phyloP scores from a whole-genome alignment of 2,797 vertebrate species.

The Ambastaia sidthimunki region DNA sequence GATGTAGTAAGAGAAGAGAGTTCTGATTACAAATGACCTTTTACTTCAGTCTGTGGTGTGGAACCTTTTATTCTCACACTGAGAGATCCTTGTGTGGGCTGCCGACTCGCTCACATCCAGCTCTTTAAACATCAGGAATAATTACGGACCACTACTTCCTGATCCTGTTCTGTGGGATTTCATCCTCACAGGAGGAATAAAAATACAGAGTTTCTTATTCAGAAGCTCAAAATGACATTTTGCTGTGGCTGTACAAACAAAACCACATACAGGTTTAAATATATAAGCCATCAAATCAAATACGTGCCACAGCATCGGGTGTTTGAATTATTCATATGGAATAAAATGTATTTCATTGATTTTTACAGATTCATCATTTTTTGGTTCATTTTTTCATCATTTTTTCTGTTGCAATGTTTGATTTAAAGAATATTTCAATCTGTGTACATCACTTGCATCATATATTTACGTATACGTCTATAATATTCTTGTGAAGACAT shows the following conservation, averaged over 20 bases:
- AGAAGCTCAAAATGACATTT: conserved; percentile 17
- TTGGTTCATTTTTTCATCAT: too few relatives aligned
- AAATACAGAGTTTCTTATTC: conserved; percentile 12
- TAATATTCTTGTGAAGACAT: background rate
- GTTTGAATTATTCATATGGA: background rate
- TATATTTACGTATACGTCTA: background rate
- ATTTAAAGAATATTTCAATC: too few relatives aligned
- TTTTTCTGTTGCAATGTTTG: background rate
- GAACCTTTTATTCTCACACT: conserved; percentile 69
- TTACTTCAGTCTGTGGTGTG: conserved; percentile 69
- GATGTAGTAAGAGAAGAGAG: conserved; percentile 57
- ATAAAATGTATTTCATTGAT: background rate
- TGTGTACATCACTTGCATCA: too few relatives aligned
- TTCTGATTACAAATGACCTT: conserved; percentile 78
- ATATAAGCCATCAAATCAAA: conserved; percentile 20
- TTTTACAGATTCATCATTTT: background rate
- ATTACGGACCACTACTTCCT: conserved; percentile 70
- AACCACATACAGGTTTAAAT: background rate
- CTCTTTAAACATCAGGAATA: conserved; percentile 75
- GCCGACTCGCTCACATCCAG: conserved; percentile 68
- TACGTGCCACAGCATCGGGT: conserved; percentile 4
- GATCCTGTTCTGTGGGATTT: conserved; percentile 58
- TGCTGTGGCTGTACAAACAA: background rate
- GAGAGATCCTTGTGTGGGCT: conserved; percentile 75
- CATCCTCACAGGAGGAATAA: conserved; percentile 53